Percentiles rank a stretch among this genome's conserved stretches.
Conservation (phyloP, 2,888 invertebrate genomes). For the Noctua comes region DNA sequence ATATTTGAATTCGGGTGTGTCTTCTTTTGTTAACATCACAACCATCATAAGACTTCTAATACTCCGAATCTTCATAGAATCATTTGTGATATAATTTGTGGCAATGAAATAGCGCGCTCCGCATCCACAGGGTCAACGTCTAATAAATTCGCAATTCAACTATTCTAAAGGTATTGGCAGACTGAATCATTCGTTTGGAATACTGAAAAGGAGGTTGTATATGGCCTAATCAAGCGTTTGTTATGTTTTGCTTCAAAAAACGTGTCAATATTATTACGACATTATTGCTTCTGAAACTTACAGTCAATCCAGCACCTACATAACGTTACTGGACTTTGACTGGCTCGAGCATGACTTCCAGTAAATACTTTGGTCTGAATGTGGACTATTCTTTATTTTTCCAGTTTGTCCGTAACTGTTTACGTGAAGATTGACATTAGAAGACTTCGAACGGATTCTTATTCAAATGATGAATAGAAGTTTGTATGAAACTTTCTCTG, state of each 20-base stretch:
- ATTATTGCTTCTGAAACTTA: not conserved
- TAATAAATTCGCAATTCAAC: constrained; percentile 54
- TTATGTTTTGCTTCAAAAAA: not conserved
- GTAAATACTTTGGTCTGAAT: not conserved
- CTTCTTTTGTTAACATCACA: too few relatives aligned
- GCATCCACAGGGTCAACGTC: constrained; percentile 45
- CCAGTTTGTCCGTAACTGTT: not conserved
- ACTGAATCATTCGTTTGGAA: constrained; percentile 25
- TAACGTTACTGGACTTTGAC: not conserved
- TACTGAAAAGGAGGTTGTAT: not conserved
- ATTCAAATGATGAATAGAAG: constrained; percentile 15
- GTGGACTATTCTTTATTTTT: not conserved
- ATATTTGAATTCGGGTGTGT: not conserved
- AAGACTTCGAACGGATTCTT: not conserved
- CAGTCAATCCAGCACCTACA: not conserved
- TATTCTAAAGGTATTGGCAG: constrained; percentile 32
- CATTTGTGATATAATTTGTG: constrained; percentile 34
- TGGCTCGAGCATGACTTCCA: not conserved
- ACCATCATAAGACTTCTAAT: too few relatives aligned
- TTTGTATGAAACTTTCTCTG: constrained; percentile 39
- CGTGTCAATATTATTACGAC: not conserved
- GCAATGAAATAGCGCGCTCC: constrained; percentile 40
- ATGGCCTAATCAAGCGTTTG: not conserved
- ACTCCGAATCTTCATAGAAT: not conserved
- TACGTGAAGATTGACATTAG: not conserved